Conservation (phyloP, 2,888 invertebrate species). For the Taenaris catops region DNA sequence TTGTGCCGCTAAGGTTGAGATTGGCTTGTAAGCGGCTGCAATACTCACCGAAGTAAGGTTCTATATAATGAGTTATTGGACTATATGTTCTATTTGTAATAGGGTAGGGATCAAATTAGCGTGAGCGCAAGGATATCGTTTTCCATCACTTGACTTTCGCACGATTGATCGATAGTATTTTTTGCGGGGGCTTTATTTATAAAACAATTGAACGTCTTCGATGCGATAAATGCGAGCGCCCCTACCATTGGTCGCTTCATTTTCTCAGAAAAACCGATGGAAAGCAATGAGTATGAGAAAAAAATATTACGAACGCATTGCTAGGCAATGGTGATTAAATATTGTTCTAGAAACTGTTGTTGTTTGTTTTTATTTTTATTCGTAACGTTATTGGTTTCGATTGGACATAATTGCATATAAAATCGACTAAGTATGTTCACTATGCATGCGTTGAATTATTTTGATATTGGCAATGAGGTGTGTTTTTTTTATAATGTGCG, state of each 20-base stretch:
- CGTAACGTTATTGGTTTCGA: slow-evolving; percentile 19
- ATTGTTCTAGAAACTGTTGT: slow-evolving; percentile 28
- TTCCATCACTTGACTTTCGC: slow-evolving; percentile 70
- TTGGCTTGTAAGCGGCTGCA: slow-evolving; percentile 25
- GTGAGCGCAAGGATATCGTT: slow-evolving; percentile 42
- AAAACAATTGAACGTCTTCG: slow-evolving; percentile 74
- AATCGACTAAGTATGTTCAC: slow-evolving; percentile 18
- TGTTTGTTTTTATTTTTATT: slow-evolving; percentile 24
- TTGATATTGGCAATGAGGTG: slow-evolving; percentile 14
- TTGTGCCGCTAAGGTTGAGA: slow-evolving; percentile 31
- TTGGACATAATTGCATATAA: slow-evolving; percentile 23
- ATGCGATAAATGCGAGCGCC: slow-evolving; percentile 58
- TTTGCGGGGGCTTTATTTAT: slow-evolving; percentile 75
- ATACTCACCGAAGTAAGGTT: slow-evolving; percentile 31
- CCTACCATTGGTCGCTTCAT: slow-evolving; percentile 53
- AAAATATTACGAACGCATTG: slow-evolving; percentile 23
- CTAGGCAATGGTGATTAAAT: slow-evolving; percentile 30
- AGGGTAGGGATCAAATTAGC: slow-evolving; percentile 32
- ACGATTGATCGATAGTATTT: slow-evolving; percentile 80
- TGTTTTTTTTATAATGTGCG: slow-evolving; percentile 1
- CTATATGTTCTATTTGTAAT: slow-evolving; percentile 34
- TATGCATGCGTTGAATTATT: slow-evolving; percentile 15
- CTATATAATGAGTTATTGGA: slow-evolving; percentile 24
- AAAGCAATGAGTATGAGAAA: slow-evolving; percentile 31
- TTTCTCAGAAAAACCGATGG: slow-evolving; percentile 36